Conservation (phyloP, 1,140 invertebrate species). For the Drosophila pallidifrons region DNA sequence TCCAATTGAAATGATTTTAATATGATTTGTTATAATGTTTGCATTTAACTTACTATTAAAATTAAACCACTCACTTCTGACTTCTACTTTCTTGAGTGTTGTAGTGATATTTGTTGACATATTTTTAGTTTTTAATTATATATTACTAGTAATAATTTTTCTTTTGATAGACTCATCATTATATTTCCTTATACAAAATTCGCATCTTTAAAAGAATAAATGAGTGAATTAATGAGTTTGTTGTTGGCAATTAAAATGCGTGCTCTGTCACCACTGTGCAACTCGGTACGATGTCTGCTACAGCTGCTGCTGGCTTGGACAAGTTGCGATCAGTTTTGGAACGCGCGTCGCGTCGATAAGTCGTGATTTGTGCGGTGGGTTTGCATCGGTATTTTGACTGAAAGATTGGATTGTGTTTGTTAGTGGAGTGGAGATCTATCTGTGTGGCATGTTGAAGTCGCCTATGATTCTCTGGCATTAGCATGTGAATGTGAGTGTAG, state of each 20-base stretch:
- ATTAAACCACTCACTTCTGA: no score
- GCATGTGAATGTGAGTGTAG: conserved; percentile 54
- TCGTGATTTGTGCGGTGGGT: conserved; percentile 55
- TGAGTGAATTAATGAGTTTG: neutral
- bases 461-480: conserved; percentile 42
- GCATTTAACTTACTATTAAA: no score
- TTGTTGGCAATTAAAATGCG: neutral
- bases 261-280: conserved; percentile 24
- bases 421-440: conserved; percentile 24
- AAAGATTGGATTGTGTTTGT: conserved; percentile 26
- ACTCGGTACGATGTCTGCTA: neutral
- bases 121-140: no score
- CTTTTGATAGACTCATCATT: no score
- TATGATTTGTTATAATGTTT: no score
- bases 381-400: neutral
- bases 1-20: no score
- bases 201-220: neutral
- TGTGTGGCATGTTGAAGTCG: conserved; percentile 26
- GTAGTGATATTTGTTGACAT: no score
- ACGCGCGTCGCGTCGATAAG: conserved; percentile 51
- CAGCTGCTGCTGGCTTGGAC: conserved; percentile 21
- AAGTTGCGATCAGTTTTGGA: conserved; percentile 70
- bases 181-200: neutral
- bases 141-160: no score
- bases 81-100: no score